Conservation (phyloP, 2,888 invertebrate genomes). For the Neocrepidodera transversa region DNA sequence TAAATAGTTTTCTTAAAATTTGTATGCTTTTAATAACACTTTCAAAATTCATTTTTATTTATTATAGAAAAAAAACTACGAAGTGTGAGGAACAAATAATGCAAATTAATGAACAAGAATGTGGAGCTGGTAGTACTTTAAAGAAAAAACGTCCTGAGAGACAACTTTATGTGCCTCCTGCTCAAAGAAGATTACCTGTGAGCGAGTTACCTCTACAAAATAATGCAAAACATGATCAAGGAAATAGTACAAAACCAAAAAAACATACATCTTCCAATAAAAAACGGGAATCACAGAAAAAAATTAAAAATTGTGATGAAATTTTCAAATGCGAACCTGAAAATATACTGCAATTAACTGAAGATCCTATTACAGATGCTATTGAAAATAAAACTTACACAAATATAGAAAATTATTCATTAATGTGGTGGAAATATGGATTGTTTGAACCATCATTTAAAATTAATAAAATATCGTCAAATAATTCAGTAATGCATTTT, state of each 20-base stretch:
- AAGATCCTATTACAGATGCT: neutral
- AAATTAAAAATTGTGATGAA: conserved; percentile 9
- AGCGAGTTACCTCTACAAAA: conserved; percentile 28
- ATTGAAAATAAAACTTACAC: conserved; percentile 1
- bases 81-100: conserved; percentile 33
- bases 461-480: neutral
- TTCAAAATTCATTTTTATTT: neutral
- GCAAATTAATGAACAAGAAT: conserved; percentile 33
- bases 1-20: too few relatives aligned
- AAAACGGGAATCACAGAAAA: conserved; percentile 16
- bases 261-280: conserved; percentile 3
- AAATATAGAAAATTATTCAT: conserved; percentile 6
- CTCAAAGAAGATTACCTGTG: conserved; percentile 48
- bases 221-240: conserved; percentile 23
- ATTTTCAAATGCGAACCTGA: conserved; percentile 5
- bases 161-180: conserved; percentile 58
- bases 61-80: conserved; percentile 30
- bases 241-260: conserved; percentile 24
- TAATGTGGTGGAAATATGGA: conserved; percentile 31
- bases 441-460: conserved; percentile 12
- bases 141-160: conserved; percentile 54
- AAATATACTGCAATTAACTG: neutral
- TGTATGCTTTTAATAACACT: too few relatives aligned
- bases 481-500: conserved; percentile 4
- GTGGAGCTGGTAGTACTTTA: conserved; percentile 28